Conservation (phyloP, 2,888 invertebrate genomes). For the Calliopum simillimum region DNA sequence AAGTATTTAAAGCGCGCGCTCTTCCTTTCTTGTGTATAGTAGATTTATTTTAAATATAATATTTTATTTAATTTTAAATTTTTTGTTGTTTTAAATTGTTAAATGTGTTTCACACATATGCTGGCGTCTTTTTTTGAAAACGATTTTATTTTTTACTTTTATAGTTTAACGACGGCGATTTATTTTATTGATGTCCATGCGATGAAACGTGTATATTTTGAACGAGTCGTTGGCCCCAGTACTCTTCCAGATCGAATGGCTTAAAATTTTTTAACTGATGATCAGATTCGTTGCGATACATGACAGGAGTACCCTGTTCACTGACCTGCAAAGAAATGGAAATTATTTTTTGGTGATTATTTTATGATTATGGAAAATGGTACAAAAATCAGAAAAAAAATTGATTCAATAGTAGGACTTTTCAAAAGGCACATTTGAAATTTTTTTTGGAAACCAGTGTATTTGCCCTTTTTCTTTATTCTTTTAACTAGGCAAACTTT, state of each 20-base stretch:
- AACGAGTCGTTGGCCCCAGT: slow-evolving; percentile 79
- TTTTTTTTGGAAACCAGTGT: too few relatives aligned
- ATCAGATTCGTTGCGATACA: slow-evolving; percentile 65
- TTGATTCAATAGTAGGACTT: too few relatives aligned
- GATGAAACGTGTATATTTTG: slow-evolving; percentile 71
- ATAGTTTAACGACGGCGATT: slow-evolving; percentile 12
- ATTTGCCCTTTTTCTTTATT: too few relatives aligned
- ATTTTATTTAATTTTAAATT: slow-evolving; percentile 37
- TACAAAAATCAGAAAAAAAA: too few relatives aligned
- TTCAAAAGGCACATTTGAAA: too few relatives aligned
- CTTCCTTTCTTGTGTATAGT: slow-evolving; percentile 30
- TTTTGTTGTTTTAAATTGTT: slow-evolving; percentile 27
- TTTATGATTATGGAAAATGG: too few relatives aligned
- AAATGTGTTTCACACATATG: slow-evolving; percentile 28
- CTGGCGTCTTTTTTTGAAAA: slow-evolving; percentile 31
- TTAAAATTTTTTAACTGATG: slow-evolving; percentile 78
- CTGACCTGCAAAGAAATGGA: slow-evolving; percentile 52
- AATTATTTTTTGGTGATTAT: slow-evolving; percentile 9
- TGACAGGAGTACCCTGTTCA: slow-evolving; percentile 71
- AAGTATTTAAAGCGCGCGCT: slow-evolving; percentile 25
- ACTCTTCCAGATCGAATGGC: slow-evolving; percentile 82
- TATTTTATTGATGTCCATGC: slow-evolving; percentile 56
- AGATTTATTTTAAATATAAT: slow-evolving; percentile 38
- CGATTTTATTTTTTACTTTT: slow-evolving; percentile 25
- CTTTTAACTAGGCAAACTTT: too few relatives aligned